Conservation (phyloP, 2,888 invertebrate genomes). For the Troglohyphantes excavatus region DNA sequence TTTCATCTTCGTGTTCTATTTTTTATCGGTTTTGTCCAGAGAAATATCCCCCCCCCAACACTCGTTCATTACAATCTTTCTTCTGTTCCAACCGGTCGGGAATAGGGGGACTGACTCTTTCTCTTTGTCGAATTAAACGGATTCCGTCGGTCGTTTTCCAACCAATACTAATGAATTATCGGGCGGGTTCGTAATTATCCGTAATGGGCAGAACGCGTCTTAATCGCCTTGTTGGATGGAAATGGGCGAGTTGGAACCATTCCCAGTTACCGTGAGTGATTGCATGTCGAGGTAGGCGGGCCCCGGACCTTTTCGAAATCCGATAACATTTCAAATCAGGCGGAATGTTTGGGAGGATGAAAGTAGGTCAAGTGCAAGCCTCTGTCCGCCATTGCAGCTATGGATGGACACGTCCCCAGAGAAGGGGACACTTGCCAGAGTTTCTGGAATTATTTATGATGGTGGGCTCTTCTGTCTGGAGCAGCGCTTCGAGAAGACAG, state of each 20-base stretch:
- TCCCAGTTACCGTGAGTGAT: conserved; percentile 48
- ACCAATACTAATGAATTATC: conserved; percentile 73
- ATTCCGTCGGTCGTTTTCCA: conserved; percentile 38
- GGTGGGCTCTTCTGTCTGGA: background rate
- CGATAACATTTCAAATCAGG: conserved; percentile 64
- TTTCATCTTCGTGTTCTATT: conserved; percentile 23
- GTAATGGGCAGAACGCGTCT: conserved; percentile 56
- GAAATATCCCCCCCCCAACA: background rate
- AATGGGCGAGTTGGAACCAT: conserved; percentile 50
- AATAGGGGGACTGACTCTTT: too few species aligned
- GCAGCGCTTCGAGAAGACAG: too few species aligned
- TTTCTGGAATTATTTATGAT: background rate
- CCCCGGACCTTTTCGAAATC: conserved; percentile 37
- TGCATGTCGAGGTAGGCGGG: conserved; percentile 46
- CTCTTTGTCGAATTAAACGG: conserved; percentile 28
- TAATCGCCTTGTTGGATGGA: conserved; percentile 26
- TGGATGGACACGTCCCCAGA: background rate
- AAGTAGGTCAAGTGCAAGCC: conserved; percentile 63
- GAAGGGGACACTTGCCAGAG: background rate
- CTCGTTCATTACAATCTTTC: conserved; percentile 26
- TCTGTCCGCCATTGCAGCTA: background rate
- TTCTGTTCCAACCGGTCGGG: background rate
- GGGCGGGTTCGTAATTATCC: conserved; percentile 50
- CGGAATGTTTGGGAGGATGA: background rate
- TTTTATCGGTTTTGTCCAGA: conserved; percentile 20